These are phyloP conservation scores for Drosophila gaucha DNA, from an alignment of 2,888 invertebrate genomes.

Conservation along the genomic window DNA sequence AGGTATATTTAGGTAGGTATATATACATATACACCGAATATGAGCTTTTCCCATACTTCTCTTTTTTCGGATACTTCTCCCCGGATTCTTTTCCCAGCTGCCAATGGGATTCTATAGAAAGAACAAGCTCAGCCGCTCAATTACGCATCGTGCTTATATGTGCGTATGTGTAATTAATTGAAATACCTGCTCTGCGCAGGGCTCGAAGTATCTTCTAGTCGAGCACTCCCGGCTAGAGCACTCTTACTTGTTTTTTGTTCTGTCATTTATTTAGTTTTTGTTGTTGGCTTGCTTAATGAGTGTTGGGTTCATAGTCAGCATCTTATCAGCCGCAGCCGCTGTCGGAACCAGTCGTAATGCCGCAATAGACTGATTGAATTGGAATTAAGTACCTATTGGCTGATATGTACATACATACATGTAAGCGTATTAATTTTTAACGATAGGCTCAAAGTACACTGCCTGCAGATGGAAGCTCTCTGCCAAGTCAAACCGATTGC, in stretches of 20 bases:
- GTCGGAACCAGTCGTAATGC: slow-evolving; percentile 51
- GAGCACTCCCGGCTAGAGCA: too few species aligned
- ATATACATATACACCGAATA: too few species aligned
- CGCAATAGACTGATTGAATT: slow-evolving; percentile 42
- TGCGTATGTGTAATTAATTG: too few species aligned
- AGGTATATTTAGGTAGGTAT: too few species aligned
- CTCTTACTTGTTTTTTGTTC: slow-evolving; percentile 23
- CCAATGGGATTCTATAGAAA: too few species aligned
- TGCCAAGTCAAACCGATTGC: not conserved
- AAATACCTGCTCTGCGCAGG: too few species aligned
- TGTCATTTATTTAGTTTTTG: slow-evolving; percentile 9
- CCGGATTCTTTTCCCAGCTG: too few species aligned
- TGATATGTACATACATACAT: slow-evolving; percentile 13
- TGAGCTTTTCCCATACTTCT: too few species aligned
- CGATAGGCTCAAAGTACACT: slow-evolving; percentile 55
- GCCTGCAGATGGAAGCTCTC: slow-evolving; percentile 5
- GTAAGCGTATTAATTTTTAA: slow-evolving; percentile 10
- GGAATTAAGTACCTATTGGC: slow-evolving; percentile 59
- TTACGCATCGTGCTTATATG: too few species aligned
- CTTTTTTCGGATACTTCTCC: too few species aligned
- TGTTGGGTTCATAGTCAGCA: slow-evolving; percentile 73
- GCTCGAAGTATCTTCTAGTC: too few species aligned
- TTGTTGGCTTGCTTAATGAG: slow-evolving; percentile 52
- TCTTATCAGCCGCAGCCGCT: slow-evolving; percentile 52
- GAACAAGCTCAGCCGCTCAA: too few species aligned